A percentile compares a stretch with the other conserved stretches of the same genome.
Evolutionary conservation across 1,140 invertebrate species (phyloP).

Genomic region (Dreissena polymorpha): DNA sequence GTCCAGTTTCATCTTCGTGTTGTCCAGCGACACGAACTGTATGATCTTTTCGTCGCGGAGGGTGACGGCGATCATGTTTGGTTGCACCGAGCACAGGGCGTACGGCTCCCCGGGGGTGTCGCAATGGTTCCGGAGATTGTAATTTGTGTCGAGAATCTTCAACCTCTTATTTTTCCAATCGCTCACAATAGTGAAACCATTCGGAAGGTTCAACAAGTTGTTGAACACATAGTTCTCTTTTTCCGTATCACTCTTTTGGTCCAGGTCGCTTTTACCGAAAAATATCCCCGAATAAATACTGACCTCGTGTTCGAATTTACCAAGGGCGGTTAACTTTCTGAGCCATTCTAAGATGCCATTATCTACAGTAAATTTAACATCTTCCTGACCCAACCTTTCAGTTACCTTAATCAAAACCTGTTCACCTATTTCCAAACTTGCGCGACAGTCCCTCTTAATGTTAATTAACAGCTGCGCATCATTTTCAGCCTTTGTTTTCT

Average conservation of each 20-base stretch:
- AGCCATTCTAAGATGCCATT: conserved; percentile 42
- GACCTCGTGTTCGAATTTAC: conserved; percentile 45
- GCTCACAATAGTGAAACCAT: conserved; percentile 23
- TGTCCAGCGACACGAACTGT: conserved; percentile 17
- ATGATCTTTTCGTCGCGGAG: conserved; percentile 40
- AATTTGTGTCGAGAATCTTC: conserved; percentile 22
- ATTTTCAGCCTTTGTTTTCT: conserved; percentile 35
- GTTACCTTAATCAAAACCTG: conserved; percentile 7
- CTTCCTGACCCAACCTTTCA: conserved; percentile 33
- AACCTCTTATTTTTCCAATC: conserved; percentile 43
- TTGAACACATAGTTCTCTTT: conserved; percentile 42
- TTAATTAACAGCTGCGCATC: conserved; percentile 35
- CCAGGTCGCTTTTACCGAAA: conserved; percentile 36
- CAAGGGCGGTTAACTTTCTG: conserved; percentile 14
- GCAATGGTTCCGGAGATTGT: conserved; percentile 25
- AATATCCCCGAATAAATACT: conserved; percentile 9
- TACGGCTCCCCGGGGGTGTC: conserved; percentile 37
- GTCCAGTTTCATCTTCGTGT: conserved; percentile 12
- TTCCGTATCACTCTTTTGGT: conserved; percentile 31
- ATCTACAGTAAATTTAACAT: conserved; percentile 30
- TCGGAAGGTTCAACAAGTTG: conserved; percentile 27
- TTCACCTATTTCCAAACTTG: conserved; percentile 11
- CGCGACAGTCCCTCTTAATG: conserved; percentile 31
- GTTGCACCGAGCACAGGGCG: conserved; percentile 8
- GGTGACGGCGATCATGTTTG: conserved; percentile 7